Percentiles rank a stretch among this genome's conserved stretches.
Conservation (phyloP, 2,888 invertebrate genomes). For the Argyra leucocephala region DNA sequence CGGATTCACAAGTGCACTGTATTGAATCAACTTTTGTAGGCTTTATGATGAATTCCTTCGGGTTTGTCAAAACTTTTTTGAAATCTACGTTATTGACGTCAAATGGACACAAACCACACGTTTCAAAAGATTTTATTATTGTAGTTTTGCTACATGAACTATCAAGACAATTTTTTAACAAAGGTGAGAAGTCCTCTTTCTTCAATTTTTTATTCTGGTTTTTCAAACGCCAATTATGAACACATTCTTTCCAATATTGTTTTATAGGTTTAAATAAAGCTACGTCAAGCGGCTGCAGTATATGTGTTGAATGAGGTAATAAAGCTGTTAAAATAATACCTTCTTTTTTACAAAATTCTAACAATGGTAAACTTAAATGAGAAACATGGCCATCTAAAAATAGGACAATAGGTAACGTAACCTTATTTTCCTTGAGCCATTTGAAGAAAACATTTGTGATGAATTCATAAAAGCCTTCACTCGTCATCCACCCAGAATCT, state of each 20-base stretch:
- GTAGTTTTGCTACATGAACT: too few relatives aligned
- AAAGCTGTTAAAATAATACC: background rate
- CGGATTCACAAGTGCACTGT: too few relatives aligned
- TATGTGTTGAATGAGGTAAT: conserved; percentile 4
- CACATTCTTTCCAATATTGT: background rate
- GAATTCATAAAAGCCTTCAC: conserved; percentile 8
- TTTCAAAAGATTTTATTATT: too few relatives aligned
- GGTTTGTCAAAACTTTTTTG: too few relatives aligned
- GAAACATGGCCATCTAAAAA: conserved; percentile 30
- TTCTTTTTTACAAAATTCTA: conserved; percentile 7
- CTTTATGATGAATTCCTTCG: too few relatives aligned
- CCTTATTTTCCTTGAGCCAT: conserved; percentile 25
- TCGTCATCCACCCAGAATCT: conserved; percentile 32
- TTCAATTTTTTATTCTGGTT: background rate
- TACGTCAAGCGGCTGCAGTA: background rate
- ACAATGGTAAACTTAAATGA: conserved; percentile 17
- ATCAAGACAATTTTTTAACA: too few relatives aligned
- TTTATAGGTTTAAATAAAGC: conserved; percentile 3
- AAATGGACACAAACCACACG: too few relatives aligned
- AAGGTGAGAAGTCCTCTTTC: background rate
- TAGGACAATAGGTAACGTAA: conserved; percentile 26
- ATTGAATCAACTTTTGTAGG: too few relatives aligned
- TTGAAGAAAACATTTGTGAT: conserved; percentile 14
- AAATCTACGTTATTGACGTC: too few relatives aligned
- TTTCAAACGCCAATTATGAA: background rate